These are phyloP conservation scores for Imbricaverruca yamaguchii DNA, from an alignment of 2,888 invertebrate genomes.

Conservation along the genomic window DNA sequence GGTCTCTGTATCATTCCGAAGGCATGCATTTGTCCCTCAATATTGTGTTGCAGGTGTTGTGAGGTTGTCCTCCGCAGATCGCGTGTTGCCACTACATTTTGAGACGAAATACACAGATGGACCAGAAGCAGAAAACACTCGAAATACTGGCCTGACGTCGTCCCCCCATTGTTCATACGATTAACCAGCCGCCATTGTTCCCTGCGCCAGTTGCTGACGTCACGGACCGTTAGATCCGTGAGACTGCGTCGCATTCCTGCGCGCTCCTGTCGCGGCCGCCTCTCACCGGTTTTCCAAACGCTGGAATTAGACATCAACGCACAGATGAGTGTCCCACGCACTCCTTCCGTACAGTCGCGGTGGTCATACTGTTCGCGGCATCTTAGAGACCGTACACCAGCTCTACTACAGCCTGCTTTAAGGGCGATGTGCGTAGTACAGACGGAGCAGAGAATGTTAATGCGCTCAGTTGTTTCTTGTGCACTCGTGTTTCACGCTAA, in stretches of 20 bases:
- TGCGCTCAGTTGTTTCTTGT: not conserved
- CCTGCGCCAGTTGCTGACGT: not conserved
- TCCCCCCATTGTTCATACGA: too few species aligned
- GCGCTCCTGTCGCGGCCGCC: not conserved
- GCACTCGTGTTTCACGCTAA: too few species aligned
- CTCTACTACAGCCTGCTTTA: slow-evolving; percentile 1
- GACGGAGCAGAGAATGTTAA: not conserved
- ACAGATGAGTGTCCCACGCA: not conserved
- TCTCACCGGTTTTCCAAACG: not conserved
- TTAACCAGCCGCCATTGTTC: not conserved
- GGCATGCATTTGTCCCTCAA: too few species aligned
- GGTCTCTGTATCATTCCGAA: too few species aligned
- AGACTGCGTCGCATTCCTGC: not conserved
- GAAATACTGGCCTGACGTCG: too few species aligned
- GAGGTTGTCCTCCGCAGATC: too few species aligned
- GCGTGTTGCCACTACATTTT: too few species aligned
- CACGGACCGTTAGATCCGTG: not conserved
- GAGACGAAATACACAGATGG: too few species aligned
- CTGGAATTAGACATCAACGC: not conserved
- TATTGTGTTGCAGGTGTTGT: too few species aligned
- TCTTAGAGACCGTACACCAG: not conserved
- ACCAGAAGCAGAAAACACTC: too few species aligned
- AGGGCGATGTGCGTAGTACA: not conserved
- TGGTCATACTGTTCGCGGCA: not conserved
- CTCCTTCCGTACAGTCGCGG: not conserved